Percentiles rank a stretch among this genome's conserved stretches.
These are phyloP conservation scores for Drosophila bocqueti DNA, from an alignment of 1,140 invertebrate genomes.

Conservation along the genomic window DNA sequence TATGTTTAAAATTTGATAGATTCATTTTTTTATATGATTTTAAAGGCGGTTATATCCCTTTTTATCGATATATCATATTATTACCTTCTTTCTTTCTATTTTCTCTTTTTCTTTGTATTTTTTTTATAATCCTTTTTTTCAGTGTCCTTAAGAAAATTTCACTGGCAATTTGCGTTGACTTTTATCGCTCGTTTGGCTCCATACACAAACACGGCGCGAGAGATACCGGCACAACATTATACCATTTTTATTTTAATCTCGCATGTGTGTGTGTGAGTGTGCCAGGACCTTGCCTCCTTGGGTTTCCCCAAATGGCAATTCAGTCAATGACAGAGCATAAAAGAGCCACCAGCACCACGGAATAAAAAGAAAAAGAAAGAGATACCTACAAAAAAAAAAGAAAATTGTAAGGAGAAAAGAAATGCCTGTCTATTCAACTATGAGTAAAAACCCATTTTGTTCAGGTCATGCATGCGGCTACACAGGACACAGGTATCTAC, in stretches of 20 bases:
- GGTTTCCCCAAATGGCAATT: conserved; percentile 63
- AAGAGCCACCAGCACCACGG: conserved; percentile 27
- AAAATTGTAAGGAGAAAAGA: conserved; percentile 9
- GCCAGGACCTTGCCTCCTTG: conserved; percentile 21
- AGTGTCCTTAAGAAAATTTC: conserved; percentile 25
- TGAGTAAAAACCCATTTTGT: conserved; percentile 64
- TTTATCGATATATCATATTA: no score
- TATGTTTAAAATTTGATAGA: no score
- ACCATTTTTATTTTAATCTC: conserved; percentile 61
- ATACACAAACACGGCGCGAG: conserved; percentile 1
- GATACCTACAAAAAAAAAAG: background rate
- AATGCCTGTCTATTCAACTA: conserved; percentile 73
- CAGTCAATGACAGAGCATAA: conserved; percentile 73
- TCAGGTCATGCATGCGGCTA: conserved; percentile 62
- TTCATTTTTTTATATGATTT: no score
- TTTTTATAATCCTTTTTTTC: background rate
- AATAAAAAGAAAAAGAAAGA: background rate
- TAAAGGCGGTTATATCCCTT: no score
- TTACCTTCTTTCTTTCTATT: no score
- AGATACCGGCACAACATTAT: conserved; percentile 30
- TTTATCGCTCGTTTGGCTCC: conserved; percentile 41
- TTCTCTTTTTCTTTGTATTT: background rate
- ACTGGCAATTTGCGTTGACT: conserved; percentile 51
- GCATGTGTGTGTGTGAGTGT: conserved; percentile 10
- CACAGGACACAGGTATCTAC: conserved; percentile 6